Percentiles rank a stretch among this genome's conserved stretches.
These are phyloP conservation scores for Anas bernieri DNA, from an alignment of 2,797 vertebrate genomes.

Conservation along the genomic window DNA sequence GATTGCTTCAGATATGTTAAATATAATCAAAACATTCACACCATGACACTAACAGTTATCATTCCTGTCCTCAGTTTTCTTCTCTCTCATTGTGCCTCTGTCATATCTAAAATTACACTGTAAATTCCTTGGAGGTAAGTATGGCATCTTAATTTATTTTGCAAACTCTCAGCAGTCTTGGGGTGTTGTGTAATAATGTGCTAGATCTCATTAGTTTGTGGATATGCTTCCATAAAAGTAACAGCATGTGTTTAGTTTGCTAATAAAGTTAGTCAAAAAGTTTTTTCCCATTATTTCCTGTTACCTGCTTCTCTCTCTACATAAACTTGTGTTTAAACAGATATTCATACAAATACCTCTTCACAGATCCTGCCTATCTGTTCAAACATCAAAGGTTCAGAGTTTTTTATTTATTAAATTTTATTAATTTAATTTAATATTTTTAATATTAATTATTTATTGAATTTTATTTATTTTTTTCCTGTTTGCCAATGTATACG, in stretches of 20 bases:
- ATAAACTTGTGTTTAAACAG: neutral
- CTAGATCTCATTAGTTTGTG: neutral
- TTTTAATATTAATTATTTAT: no score
- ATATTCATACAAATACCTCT: neutral
- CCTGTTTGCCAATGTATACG: neutral
- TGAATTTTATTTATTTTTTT: neutral
- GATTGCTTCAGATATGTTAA: no score
- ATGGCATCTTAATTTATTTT: conserved; percentile 10
- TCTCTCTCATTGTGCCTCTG: neutral
- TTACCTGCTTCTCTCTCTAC: neutral
- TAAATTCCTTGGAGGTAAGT: neutral
- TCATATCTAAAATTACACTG: neutral
- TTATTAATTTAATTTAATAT: no score
- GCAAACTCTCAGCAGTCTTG: neutral
- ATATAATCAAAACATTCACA: neutral
- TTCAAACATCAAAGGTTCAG: neutral
- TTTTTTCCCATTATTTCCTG: neutral
- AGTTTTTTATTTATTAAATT: neutral
- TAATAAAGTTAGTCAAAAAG: neutral
- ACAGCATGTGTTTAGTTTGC: neutral
- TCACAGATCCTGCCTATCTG: neutral
- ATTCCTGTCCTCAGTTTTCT: neutral
- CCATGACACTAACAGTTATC: neutral
- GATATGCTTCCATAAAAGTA: neutral
- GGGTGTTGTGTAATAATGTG: neutral